phyloP scores from a whole-genome alignment of 2,888 invertebrate species.

The Heliconius charithonia region DNA sequence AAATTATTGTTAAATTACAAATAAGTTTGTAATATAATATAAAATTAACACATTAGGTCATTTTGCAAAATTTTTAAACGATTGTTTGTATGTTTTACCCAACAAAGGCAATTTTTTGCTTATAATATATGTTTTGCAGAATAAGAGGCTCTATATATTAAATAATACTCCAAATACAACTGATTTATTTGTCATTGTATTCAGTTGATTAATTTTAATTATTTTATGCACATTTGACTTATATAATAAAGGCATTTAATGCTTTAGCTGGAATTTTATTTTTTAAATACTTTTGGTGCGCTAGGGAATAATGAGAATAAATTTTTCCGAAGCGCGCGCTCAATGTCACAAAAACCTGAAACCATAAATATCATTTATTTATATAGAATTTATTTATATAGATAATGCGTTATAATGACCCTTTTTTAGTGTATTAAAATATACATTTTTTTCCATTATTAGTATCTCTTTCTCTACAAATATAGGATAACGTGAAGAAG shows the following conservation, averaged over 20 bases:
- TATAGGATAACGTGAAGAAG: too few relatives aligned
- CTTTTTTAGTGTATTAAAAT: too few relatives aligned
- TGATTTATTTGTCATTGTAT: constrained; percentile 21
- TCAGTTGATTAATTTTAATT: constrained; percentile 10
- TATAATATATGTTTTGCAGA: not conserved
- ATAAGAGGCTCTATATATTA: constrained; percentile 11
- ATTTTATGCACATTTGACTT: constrained; percentile 26
- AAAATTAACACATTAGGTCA: not conserved
- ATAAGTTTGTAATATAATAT: not conserved
- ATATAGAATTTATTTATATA: too few relatives aligned
- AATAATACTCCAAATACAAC: not conserved
- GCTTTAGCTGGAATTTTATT: constrained; percentile 27
- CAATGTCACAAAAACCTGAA: too few relatives aligned
- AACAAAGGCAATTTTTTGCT: not conserved
- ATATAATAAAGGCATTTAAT: constrained; percentile 41
- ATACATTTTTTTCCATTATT: too few relatives aligned
- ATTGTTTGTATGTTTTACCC: not conserved
- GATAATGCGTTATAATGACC: too few relatives aligned
- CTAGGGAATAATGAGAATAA: too few relatives aligned
- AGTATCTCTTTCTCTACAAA: too few relatives aligned
- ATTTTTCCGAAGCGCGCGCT: too few relatives aligned
- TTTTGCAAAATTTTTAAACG: not conserved
- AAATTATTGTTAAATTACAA: constrained; percentile 4
- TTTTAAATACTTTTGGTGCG: too few relatives aligned
- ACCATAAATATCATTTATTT: too few relatives aligned